phyloP scores from a whole-genome alignment of 2,797 vertebrate genomes.

The Poecile montanus region DNA sequence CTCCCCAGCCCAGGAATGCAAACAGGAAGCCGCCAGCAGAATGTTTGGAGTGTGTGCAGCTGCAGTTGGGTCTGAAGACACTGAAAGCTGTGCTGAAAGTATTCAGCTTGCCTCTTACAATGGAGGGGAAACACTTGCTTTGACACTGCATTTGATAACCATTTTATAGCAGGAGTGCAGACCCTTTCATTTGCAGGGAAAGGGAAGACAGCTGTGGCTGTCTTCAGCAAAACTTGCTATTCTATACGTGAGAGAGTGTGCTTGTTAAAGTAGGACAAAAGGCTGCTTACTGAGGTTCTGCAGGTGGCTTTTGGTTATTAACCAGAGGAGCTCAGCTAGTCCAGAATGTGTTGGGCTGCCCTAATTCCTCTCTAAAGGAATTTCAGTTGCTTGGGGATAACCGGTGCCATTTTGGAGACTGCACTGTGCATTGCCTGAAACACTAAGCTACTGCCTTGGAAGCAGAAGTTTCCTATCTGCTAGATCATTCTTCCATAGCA shows the following conservation, averaged over 20 bases:
- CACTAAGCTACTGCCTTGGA: slow-evolving; percentile 34
- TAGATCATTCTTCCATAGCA: not conserved
- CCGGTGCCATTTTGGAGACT: slow-evolving; percentile 12
- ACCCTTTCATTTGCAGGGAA: slow-evolving; percentile 80
- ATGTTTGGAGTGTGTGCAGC: slow-evolving; percentile 80
- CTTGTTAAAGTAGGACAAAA: slow-evolving; percentile 73
- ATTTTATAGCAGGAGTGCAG: slow-evolving; percentile 78
- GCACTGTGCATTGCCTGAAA: not conserved
- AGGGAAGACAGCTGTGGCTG: slow-evolving; percentile 81
- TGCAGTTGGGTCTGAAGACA: slow-evolving; percentile 78
- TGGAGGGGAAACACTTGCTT: slow-evolving; percentile 79
- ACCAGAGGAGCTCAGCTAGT: slow-evolving; percentile 71
- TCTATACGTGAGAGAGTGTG: slow-evolving; percentile 71
- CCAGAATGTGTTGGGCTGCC: slow-evolving; percentile 72
- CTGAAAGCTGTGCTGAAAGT: slow-evolving; percentile 75
- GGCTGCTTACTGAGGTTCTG: slow-evolving; percentile 77
- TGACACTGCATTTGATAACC: slow-evolving; percentile 80
- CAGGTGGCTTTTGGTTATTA: slow-evolving; percentile 81
- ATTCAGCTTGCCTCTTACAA: slow-evolving; percentile 76
- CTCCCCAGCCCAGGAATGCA: slow-evolving; percentile 72
- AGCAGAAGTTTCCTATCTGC: slow-evolving; percentile 53
- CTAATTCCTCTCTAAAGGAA: slow-evolving; percentile 66
- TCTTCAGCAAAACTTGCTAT: slow-evolving; percentile 78
- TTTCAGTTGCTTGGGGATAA: slow-evolving; percentile 42
- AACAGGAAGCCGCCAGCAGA: slow-evolving; percentile 75